phyloP scores from a whole-genome alignment of 1,140 invertebrate species.

The Helicorthomorpha holstii region DNA sequence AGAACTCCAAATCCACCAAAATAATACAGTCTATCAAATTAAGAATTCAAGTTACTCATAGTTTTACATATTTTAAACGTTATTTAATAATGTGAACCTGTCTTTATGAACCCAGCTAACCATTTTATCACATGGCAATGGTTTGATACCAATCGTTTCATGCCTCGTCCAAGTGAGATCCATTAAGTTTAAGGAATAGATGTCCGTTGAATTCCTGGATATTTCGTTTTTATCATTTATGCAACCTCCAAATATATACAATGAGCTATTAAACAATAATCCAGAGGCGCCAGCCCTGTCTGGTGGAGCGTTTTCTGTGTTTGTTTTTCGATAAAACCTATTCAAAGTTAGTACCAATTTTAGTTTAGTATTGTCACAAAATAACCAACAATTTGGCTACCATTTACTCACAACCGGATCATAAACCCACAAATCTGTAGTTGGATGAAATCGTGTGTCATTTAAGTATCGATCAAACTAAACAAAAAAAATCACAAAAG shows the following conservation, averaged over 20 bases:
- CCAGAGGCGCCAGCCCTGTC: background rate
- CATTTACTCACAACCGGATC: background rate
- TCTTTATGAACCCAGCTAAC: conserved; percentile 24
- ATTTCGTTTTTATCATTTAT: conserved; percentile 6
- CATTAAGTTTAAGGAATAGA: conserved; percentile 23
- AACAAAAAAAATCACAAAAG: background rate
- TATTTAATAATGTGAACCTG: conserved; percentile 18
- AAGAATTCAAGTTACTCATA: background rate
- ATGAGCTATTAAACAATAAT: background rate
- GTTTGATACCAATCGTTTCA: conserved; percentile 12
- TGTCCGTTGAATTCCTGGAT: conserved; percentile 19
- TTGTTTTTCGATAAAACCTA: background rate
- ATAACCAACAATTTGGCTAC: background rate
- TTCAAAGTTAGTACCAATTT: background rate
- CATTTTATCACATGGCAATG: conserved; percentile 28
- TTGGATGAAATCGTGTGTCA: background rate
- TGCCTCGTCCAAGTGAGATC: conserved; percentile 20
- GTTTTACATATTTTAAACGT: conserved; percentile 3
- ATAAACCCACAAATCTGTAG: background rate
- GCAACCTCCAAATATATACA: background rate
- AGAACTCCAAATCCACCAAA: conserved; percentile 29
- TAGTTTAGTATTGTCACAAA: background rate
- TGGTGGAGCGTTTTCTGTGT: background rate
- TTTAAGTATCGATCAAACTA: background rate
- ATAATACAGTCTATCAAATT: conserved; percentile 24